These are phyloP conservation scores for Brachyptera risi DNA, from an alignment of 2,888 invertebrate species.

Conservation along the genomic window DNA sequence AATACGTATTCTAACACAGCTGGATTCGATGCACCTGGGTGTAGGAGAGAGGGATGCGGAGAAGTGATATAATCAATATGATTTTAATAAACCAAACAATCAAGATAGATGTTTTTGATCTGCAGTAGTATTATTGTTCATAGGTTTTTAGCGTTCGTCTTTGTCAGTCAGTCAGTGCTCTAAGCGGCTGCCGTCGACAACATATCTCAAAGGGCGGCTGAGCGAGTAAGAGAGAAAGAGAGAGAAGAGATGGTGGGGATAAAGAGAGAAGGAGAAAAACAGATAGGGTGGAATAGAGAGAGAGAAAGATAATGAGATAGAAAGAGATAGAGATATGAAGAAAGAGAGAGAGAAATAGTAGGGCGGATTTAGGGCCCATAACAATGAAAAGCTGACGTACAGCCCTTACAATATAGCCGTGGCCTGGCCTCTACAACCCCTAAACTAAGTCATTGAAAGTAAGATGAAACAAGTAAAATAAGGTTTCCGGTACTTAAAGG, in stretches of 20 bases:
- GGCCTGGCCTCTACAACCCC: neutral
- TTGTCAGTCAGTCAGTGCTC: neutral
- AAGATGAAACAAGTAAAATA: neutral
- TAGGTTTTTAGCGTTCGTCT: slow-evolving; percentile 4
- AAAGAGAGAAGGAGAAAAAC: neutral
- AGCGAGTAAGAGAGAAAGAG: neutral
- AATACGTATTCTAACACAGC: too few species aligned
- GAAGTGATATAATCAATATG: too few species aligned
- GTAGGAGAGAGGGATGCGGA: too few species aligned
- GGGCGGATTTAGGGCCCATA: slow-evolving; percentile 5
- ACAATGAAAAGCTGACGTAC: slow-evolving; percentile 3
- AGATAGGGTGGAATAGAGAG: too few species aligned
- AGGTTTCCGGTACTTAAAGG: too few species aligned
- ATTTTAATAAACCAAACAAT: neutral
- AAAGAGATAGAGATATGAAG: neutral
- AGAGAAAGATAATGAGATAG: too few species aligned
- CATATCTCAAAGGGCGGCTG: neutral
- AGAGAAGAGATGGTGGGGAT: too few species aligned
- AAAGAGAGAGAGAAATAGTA: neutral
- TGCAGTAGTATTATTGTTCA: neutral
- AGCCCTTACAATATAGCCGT: neutral
- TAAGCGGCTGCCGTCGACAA: neutral
- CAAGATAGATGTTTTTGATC: neutral
- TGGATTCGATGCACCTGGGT: too few species aligned
- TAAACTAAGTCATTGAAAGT: slow-evolving; percentile 6